Percentiles rank a stretch among this genome's conserved stretches.
Conservation (phyloP, 1,140 invertebrate genomes). For the Drosophila pruinosa region DNA sequence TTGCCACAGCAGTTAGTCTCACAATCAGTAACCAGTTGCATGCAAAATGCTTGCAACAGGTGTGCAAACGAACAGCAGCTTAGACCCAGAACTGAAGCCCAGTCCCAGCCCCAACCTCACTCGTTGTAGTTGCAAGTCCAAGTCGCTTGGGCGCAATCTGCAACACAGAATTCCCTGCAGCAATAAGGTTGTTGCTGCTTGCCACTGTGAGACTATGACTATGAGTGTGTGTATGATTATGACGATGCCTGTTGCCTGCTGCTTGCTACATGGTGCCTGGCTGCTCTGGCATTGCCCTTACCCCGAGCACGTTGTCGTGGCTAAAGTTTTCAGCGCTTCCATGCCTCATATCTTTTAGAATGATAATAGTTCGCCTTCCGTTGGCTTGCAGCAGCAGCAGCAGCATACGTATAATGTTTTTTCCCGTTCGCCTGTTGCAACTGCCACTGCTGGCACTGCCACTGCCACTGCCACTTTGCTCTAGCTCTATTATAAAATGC, state of each 20-base stretch:
- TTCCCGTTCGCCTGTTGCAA: slow-evolving; percentile 15
- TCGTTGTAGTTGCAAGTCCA: background rate
- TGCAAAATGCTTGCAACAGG: slow-evolving; percentile 77
- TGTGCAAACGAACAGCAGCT: slow-evolving; percentile 48
- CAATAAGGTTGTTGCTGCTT: slow-evolving; percentile 41
- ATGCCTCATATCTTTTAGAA: slow-evolving; percentile 75
- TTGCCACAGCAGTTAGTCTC: slow-evolving; percentile 6
- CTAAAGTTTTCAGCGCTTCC: slow-evolving; percentile 63
- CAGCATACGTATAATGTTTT: slow-evolving; percentile 29
- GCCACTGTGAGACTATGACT: background rate
- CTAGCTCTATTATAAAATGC: slow-evolving; percentile 34
- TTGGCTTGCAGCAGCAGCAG: slow-evolving; percentile 26
- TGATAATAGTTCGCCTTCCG: slow-evolving; percentile 71
- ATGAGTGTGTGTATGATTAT: background rate
- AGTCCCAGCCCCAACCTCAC: slow-evolving; percentile 16
- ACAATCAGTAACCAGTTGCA: slow-evolving; percentile 68
- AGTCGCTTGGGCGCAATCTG: slow-evolving; percentile 56
- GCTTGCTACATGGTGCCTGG: background rate
- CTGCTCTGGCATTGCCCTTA: slow-evolving; percentile 31
- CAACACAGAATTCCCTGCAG: slow-evolving; percentile 72
- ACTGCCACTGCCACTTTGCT: background rate
- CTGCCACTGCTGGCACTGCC: slow-evolving; percentile 9
- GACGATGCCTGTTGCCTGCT: slow-evolving; percentile 1
- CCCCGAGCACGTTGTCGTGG: slow-evolving; percentile 30
- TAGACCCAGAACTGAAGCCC: slow-evolving; percentile 21